These are phyloP conservation scores for Limnodromus scolopaceus DNA, from an alignment of 2,797 vertebrate genomes.

Conservation along the genomic window DNA sequence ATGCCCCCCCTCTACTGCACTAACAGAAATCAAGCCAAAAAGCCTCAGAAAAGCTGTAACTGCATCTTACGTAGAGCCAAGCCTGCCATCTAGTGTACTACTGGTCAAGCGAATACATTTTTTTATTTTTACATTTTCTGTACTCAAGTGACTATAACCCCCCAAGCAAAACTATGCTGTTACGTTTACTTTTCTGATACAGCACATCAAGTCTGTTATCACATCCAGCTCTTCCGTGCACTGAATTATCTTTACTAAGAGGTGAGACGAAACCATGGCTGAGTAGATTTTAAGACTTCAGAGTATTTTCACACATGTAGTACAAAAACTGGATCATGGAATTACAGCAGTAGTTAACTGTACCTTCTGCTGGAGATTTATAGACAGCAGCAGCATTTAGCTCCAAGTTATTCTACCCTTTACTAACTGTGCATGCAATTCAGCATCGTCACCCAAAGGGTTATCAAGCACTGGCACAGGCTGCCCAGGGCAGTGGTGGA, in stretches of 20 bases:
- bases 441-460: neutral
- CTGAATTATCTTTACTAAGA: neutral
- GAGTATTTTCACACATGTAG: neutral
- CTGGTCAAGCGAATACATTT: accelerated
- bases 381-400: neutral
- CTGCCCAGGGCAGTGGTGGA: neutral
- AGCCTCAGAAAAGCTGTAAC: neutral
- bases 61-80: accelerated
- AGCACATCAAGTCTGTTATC: accelerated
- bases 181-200: neutral
- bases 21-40: no score
- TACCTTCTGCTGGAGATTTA: neutral
- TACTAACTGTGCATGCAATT: no score
- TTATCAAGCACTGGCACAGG: no score
- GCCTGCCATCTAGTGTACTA: conserved; percentile 2
- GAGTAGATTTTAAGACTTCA: neutral
- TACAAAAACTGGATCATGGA: neutral
- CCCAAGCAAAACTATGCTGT: neutral
- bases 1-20: neutral
- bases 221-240: neutral
- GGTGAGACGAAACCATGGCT: neutral
- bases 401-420: neutral
- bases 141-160: accelerated
- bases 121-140: neutral
- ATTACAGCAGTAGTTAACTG: neutral